Conservation (phyloP, 2,888 invertebrate species). For the Apodemia hepburni region DNA sequence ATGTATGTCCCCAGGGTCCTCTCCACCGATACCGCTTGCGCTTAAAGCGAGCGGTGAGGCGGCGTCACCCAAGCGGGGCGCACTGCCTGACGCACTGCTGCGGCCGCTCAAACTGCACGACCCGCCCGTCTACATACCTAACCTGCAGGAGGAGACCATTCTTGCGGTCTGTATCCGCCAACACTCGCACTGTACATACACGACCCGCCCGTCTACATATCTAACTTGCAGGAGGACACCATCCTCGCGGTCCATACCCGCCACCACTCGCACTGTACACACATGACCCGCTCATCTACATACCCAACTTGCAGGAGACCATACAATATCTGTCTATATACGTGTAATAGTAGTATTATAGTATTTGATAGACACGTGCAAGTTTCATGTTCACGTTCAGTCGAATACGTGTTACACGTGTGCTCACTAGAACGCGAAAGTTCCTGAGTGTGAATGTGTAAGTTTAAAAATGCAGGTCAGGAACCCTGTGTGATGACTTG, state of each 20-base stretch:
- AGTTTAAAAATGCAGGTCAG: too few relatives aligned
- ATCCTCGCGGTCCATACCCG: conserved; percentile 86
- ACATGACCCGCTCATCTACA: conserved; percentile 81
- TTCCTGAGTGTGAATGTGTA: too few relatives aligned
- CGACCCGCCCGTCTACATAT: conserved; percentile 87
- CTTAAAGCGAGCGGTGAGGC: conserved; percentile 81
- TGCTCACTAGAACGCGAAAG: too few relatives aligned
- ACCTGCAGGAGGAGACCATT: conserved; percentile 96
- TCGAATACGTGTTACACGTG: too few relatives aligned
- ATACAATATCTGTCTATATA: too few relatives aligned
- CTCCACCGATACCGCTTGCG: conserved; percentile 66
- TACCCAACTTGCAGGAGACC: conserved; percentile 87
- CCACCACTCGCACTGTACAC: not conserved
- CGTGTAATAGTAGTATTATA: too few relatives aligned
- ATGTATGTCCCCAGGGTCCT: conserved; percentile 47
- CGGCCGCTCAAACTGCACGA: conserved; percentile 73
- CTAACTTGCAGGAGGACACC: conserved; percentile 97
- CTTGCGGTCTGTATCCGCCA: conserved; percentile 83
- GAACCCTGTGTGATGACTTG: too few relatives aligned
- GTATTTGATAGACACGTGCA: too few relatives aligned
- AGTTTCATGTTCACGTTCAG: too few relatives aligned
- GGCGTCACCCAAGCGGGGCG: conserved; percentile 79
- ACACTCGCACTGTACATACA: conserved; percentile 30
- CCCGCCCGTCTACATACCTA: conserved; percentile 90
- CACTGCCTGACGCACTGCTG: conserved; percentile 69